These are phyloP conservation scores for Holothuria glaberrima DNA, from an alignment of 35 echinoderm and acorn worm genomes.

Conservation along the genomic window DNA sequence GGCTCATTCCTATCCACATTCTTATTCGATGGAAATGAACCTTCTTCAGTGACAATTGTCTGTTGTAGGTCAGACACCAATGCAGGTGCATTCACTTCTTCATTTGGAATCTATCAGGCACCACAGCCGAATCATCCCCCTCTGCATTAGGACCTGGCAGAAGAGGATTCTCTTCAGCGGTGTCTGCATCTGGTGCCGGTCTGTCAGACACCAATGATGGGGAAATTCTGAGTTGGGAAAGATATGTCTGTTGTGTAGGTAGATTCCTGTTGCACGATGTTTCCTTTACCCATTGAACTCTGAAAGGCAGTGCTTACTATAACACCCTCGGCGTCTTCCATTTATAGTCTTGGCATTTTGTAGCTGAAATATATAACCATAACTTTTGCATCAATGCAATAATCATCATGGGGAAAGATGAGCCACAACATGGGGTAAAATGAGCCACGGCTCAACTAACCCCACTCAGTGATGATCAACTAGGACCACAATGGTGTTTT, in stretches of 20 bases:
- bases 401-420: not conserved
- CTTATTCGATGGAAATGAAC: not conserved
- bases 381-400: not conserved
- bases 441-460: not conserved
- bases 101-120: no score
- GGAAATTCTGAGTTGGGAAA: slow-evolving; percentile 9
- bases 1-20: not conserved
- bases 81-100: not conserved
- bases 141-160: no score
- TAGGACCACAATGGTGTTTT: slow-evolving; percentile 2
- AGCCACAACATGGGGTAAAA: not conserved
- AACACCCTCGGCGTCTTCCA: slow-evolving; percentile 48
- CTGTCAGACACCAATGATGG: slow-evolving; percentile 15
- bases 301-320: slow-evolving; percentile 20
- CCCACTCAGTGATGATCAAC: slow-evolving; percentile 12
- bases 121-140: no score
- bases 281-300: not conserved
- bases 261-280: slow-evolving; percentile 54
- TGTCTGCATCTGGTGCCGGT: not conserved
- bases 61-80: not conserved
- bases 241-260: slow-evolving; percentile 40
- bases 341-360: slow-evolving; percentile 68
- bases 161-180: no score
- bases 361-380: not conserved
- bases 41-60: not conserved